A percentile compares a stretch with the other conserved stretches of the same genome.
Conservation (phyloP, 2,113 vertebrate species). For the Xiphias gladius region DNA sequence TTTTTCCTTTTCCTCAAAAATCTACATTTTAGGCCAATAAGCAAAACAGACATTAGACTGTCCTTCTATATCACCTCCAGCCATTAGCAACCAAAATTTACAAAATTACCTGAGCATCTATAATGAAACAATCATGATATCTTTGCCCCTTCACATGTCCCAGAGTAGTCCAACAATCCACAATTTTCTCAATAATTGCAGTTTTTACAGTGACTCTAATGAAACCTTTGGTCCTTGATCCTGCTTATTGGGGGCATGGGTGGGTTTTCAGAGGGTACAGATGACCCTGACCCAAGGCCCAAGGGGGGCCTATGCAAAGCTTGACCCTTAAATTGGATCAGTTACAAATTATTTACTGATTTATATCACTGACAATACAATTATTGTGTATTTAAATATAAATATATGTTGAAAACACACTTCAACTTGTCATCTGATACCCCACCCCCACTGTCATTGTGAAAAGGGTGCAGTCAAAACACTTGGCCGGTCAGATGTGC, state of each 20-base stretch:
- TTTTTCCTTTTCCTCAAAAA: constrained; percentile 13
- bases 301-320: no score
- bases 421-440: no score
- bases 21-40: constrained; percentile 28
- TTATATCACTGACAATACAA: no score
- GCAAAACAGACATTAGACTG: constrained; percentile 37
- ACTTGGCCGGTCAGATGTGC: no score
- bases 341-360: no score
- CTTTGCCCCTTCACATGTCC: constrained; percentile 13
- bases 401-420: no score
- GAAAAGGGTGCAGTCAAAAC: no score
- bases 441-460: no score
- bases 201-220: constrained; percentile 1
- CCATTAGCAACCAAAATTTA: constrained; percentile 50
- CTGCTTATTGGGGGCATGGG: neutral
- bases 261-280: no score
- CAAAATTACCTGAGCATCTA: constrained; percentile 28
- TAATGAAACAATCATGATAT: constrained; percentile 23
- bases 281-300: no score
- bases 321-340: no score
- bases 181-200: neutral
- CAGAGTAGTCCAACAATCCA: neutral
- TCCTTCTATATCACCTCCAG: constrained; percentile 38
- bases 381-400: no score
- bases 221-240: neutral